phyloP scores from a whole-genome alignment of 2,888 invertebrate genomes.

The Phlogophora meticulosa region DNA sequence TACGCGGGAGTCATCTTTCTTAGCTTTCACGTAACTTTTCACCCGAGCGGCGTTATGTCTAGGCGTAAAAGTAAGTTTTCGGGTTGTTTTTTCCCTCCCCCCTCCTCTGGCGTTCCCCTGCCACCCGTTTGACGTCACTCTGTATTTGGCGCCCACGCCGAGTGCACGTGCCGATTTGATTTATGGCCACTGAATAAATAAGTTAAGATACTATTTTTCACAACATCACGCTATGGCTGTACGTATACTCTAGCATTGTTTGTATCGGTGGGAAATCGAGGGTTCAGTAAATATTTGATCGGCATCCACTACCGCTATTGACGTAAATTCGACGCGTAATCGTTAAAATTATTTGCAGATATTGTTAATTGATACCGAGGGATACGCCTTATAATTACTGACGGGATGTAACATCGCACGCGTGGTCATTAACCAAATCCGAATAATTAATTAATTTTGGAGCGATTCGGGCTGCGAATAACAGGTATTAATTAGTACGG shows the following conservation, averaged over 20 bases:
- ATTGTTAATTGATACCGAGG: slow-evolving; percentile 81
- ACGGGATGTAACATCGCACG: slow-evolving; percentile 66
- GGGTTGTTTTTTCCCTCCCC: slow-evolving; percentile 71
- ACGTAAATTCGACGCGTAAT: slow-evolving; percentile 73
- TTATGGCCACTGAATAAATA: slow-evolving; percentile 87
- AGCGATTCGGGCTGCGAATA: slow-evolving; percentile 60
- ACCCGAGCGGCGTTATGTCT: slow-evolving; percentile 73
- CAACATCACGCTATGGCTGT: slow-evolving; percentile 66
- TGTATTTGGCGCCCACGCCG: slow-evolving; percentile 71
- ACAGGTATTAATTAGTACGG: slow-evolving; percentile 61
- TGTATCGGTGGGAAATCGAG: slow-evolving; percentile 62
- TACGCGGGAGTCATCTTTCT: slow-evolving; percentile 78
- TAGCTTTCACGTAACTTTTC: slow-evolving; percentile 77
- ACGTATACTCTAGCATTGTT: slow-evolving; percentile 64
- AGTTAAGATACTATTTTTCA: slow-evolving; percentile 76
- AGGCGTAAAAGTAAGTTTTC: slow-evolving; percentile 78
- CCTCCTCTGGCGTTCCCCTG: slow-evolving; percentile 34
- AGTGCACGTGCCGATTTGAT: slow-evolving; percentile 87
- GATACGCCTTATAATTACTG: slow-evolving; percentile 77
- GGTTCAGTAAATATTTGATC: slow-evolving; percentile 76
- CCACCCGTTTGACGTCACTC: slow-evolving; percentile 65
- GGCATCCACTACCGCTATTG: slow-evolving; percentile 66
- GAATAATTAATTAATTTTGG: slow-evolving; percentile 79
- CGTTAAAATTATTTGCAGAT: slow-evolving; percentile 80
- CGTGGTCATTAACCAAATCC: slow-evolving; percentile 78